A percentile compares a stretch with the other conserved stretches of the same genome.
Evolutionary conservation across 2,888 invertebrate species (phyloP).

Genomic region (Lithophane leautieri): DNA sequence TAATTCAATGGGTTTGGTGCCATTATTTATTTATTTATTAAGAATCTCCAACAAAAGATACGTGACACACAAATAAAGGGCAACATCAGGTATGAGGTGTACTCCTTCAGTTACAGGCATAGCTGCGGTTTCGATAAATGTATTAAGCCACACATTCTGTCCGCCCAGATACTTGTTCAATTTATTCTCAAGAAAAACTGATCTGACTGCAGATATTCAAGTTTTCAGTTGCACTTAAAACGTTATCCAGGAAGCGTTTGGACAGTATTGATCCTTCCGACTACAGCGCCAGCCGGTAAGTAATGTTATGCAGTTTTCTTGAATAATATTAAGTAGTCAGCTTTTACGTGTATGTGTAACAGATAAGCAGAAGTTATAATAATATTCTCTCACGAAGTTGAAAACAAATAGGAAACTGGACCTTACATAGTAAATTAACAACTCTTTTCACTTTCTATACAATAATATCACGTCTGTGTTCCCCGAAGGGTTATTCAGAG

Average conservation of each 20-base stretch:
- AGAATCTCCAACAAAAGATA: too few relatives aligned
- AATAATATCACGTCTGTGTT: too few relatives aligned
- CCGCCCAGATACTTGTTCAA: not conserved
- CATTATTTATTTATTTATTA: not conserved
- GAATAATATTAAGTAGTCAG: constrained; percentile 1
- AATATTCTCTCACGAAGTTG: not conserved
- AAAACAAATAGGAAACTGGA: not conserved
- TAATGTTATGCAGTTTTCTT: constrained; percentile 38
- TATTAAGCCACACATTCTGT: not conserved
- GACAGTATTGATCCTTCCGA: constrained; percentile 25
- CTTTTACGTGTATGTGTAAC: not conserved
- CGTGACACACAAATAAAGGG: too few relatives aligned
- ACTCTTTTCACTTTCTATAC: too few relatives aligned
- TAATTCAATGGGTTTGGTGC: not conserved
- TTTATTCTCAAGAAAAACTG: not conserved
- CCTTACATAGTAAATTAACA: not conserved
- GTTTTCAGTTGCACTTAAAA: not conserved
- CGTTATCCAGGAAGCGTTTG: not conserved
- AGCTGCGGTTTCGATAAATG: not conserved
- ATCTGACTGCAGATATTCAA: not conserved
- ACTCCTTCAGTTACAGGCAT: too few relatives aligned
- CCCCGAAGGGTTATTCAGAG: too few relatives aligned
- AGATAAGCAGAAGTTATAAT: not conserved
- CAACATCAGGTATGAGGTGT: too few relatives aligned
- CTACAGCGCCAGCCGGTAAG: not conserved